Evolutionary conservation across 2,797 vertebrate genomes (phyloP).

Genomic region (Prunella strophiata): DNA sequence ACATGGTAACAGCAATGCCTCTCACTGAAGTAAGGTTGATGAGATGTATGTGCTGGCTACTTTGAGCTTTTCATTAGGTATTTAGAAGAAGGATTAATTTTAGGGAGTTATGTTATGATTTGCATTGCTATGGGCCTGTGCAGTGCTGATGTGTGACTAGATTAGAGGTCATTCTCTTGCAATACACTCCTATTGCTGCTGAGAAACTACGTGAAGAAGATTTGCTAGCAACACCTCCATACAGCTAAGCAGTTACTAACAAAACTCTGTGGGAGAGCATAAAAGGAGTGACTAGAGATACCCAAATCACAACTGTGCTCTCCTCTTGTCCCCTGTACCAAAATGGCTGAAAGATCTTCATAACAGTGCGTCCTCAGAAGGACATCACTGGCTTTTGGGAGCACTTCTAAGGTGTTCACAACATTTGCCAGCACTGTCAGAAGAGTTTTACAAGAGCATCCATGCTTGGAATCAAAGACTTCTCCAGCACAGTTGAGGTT

Average conservation of each 20-base stretch:
- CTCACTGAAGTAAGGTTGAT: neutral
- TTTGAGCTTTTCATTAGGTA: neutral
- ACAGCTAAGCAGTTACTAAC: neutral
- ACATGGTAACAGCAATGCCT: neutral
- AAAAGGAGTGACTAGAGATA: neutral
- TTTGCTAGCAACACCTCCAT: neutral
- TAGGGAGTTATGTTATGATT: neutral
- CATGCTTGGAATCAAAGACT: neutral
- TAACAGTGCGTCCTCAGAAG: neutral
- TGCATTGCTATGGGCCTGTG: neutral
- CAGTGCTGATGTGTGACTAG: neutral
- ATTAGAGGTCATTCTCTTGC: neutral
- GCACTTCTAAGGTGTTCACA: neutral
- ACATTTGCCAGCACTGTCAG: neutral
- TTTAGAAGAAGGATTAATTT: constrained; percentile 1
- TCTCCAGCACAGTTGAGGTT: neutral
- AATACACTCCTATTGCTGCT: neutral
- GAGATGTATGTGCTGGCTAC: neutral
- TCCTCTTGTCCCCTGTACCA: neutral
- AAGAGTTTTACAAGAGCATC: neutral
- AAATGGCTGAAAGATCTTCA: neutral
- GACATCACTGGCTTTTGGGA: neutral
- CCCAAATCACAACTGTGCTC: neutral
- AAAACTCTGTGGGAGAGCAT: neutral
- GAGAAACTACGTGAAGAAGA: neutral